Percentiles rank a stretch among this genome's conserved stretches.
These are phyloP conservation scores for Trichopoda pennipes DNA, from an alignment of 2,888 invertebrate genomes.

Conservation along the genomic window DNA sequence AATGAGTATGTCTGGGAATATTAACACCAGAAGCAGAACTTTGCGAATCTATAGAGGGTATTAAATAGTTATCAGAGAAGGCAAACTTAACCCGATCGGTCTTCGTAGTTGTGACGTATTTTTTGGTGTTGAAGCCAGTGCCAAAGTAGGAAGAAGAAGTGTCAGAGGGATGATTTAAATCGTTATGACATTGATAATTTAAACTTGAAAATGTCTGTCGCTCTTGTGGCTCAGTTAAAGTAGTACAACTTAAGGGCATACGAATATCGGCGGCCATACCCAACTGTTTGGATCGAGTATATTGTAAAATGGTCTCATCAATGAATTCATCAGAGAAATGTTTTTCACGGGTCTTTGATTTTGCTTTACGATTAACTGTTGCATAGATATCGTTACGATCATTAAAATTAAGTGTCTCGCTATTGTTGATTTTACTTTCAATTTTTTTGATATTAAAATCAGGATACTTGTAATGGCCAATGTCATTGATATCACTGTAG, in stretches of 20 bases:
- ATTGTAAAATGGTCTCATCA: conserved; percentile 79
- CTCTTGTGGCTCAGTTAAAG: conserved; percentile 42
- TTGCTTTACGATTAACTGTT: conserved; percentile 81
- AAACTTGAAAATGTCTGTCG: conserved; percentile 70
- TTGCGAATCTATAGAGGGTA: conserved; percentile 78
- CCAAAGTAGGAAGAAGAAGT: conserved; percentile 80
- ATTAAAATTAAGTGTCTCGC: conserved; percentile 77
- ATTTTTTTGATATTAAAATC: conserved; percentile 74
- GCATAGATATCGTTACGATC: conserved; percentile 81
- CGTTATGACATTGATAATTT: conserved; percentile 78
- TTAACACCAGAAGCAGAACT: conserved; percentile 74
- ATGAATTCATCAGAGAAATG: conserved; percentile 81
- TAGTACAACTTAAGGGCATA: conserved; percentile 57
- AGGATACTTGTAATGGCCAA: conserved; percentile 79
- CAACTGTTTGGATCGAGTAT: conserved; percentile 77
- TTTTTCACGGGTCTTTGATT: conserved; percentile 79
- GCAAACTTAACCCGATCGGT: conserved; percentile 75
- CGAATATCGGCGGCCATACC: conserved; percentile 69
- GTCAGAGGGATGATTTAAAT: conserved; percentile 79
- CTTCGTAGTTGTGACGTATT: conserved; percentile 69
- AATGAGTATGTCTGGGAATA: conserved; percentile 74
- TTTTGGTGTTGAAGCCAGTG: conserved; percentile 76
- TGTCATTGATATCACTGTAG: conserved; percentile 81
- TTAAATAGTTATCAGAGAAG: conserved; percentile 78
- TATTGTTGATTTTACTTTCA: conserved; percentile 78